Evolutionary conservation across 2,113 vertebrate genomes (phyloP).

Genomic region (Mungos mungo): DNA sequence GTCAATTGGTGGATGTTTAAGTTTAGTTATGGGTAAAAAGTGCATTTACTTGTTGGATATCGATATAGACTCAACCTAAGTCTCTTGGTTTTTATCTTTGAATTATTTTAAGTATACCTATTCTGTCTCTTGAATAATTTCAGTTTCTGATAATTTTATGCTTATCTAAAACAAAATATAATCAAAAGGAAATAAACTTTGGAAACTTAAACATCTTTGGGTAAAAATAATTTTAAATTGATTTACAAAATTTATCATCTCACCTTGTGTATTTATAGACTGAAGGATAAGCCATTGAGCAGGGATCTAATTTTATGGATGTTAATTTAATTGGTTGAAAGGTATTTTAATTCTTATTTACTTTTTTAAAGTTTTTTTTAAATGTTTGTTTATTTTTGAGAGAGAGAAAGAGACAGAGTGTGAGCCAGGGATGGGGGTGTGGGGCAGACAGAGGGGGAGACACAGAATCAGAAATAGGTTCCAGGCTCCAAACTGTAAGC

Average conservation of each 20-base stretch:
- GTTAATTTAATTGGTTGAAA: slow-evolving; percentile 28
- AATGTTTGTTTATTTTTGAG: no score
- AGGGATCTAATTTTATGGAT: slow-evolving; percentile 20
- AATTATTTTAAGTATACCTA: neutral
- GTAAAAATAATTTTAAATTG: slow-evolving; percentile 35
- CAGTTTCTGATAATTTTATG: neutral
- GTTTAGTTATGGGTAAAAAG: neutral
- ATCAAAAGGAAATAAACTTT: neutral
- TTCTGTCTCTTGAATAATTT: neutral
- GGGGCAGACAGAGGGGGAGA: no score
- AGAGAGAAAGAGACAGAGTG: no score
- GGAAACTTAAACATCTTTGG: neutral
- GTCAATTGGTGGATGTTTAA: neutral
- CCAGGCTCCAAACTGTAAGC: no score
- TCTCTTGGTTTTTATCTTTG: neutral
- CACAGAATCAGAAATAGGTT: no score
- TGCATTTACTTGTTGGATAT: neutral
- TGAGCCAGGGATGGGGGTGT: no score
- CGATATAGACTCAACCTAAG: neutral
- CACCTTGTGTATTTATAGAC: neutral
- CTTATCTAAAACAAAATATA: slow-evolving; percentile 13
- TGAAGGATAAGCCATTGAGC: neutral
- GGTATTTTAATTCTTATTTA: neutral
- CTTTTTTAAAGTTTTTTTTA: neutral
- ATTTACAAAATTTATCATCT: slow-evolving; percentile 1